phyloP scores from a whole-genome alignment of 2,888 invertebrate species.

The Eupeodes luniger region DNA sequence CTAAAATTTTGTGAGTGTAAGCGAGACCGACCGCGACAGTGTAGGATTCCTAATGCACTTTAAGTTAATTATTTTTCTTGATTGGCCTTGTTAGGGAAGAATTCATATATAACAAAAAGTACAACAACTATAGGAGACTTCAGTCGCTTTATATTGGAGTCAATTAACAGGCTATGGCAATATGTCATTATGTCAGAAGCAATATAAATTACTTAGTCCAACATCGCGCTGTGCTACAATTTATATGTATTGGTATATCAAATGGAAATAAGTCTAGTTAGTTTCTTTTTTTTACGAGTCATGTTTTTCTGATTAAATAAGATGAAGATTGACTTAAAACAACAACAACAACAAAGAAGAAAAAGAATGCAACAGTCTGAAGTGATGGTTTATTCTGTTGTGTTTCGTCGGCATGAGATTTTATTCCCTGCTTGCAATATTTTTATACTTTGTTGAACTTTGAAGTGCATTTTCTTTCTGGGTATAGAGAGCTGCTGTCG shows the following conservation, averaged over 20 bases:
- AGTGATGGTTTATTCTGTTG: slow-evolving; percentile 2
- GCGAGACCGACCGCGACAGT: background rate
- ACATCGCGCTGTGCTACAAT: background rate
- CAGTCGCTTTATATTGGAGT: background rate
- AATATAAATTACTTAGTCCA: slow-evolving; percentile 31
- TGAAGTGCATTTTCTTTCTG: background rate
- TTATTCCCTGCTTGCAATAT: background rate
- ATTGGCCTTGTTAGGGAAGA: slow-evolving; percentile 2
- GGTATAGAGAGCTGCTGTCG: no score
- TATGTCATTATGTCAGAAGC: slow-evolving; percentile 44
- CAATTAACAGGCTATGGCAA: slow-evolving; percentile 31
- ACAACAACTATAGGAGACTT: background rate
- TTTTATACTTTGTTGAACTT: background rate
- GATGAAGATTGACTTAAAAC: slow-evolving; percentile 25
- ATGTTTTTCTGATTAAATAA: slow-evolving; percentile 2
- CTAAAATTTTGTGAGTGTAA: background rate
- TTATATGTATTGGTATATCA: background rate
- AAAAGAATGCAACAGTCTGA: background rate
- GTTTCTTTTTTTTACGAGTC: background rate
- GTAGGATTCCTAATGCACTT: slow-evolving; percentile 9
- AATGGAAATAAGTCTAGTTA: slow-evolving; percentile 7
- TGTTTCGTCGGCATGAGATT: background rate
- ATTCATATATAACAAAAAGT: background rate
- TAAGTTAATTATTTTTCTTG: slow-evolving; percentile 21
- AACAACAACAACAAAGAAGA: background rate